Base-by-base conservation (phyloP, 2,113 vertebrate species). In the Danio rerio region DNA sequence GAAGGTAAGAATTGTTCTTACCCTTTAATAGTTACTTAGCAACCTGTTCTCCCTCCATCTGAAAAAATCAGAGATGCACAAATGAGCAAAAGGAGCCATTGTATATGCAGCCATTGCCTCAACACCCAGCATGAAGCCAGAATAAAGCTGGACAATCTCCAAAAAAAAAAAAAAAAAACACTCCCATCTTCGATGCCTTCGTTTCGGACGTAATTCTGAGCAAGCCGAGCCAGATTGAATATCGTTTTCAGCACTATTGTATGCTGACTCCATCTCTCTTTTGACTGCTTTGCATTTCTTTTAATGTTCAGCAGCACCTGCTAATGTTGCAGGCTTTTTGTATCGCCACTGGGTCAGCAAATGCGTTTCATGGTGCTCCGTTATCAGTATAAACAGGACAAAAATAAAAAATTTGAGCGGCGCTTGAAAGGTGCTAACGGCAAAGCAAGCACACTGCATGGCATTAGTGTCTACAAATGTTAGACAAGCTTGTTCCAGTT, bases 391-490 rank as follows among this genome's bases (percentile, higher is more conserved):
- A 66, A 69, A 61, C 47, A 43, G n/a, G 16, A 16, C 18, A 45
- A 65, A 55, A 66, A 11, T 11, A 42, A n/a, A 15, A 20, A 66
- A 83, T 59, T 20, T n/a, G 62, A 7, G 13, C 61, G 42, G 61
- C 11, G 61, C 49, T 52, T 65, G 71, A 66, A 78, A 78, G 62
- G 20, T 59, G 72, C 53, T 76, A 77, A 66, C 63, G 43, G 72
- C 81, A 56, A 82, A 68, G 72, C 52, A 77, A 78, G 90, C 90
- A 93, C 83, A 90, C 89, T 90, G 89, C 85, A 85, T 85, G 81
- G 84, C 85, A 89, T 90, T 94, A 93, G 92, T 93, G 91, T 89
- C 89, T 91, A 92, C 91, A 92, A 86, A 91, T 91, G 78, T 93
- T 93, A 89, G 92, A 93, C 90, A 89, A 88, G 88, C 89, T 87